Base-by-base conservation (phyloP, 1,140 invertebrate genomes). In the Drosophila busckii region DNA sequence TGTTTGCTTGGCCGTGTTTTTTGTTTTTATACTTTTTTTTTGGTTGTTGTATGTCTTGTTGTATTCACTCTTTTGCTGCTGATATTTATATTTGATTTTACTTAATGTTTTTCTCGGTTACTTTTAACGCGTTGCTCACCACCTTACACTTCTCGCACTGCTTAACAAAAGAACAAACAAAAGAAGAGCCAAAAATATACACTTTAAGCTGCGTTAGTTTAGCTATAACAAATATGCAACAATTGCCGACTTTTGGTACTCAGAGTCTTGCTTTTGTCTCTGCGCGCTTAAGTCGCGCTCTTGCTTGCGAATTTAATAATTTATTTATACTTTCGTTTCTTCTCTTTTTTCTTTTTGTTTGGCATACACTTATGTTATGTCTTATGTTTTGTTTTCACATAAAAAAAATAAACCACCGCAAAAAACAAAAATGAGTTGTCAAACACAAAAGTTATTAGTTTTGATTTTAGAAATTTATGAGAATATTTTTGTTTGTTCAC, bases 81-180 rank as follows among this genome's bases (percentile, higher is more conserved):
- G n/a, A n/a, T 42, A 16, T 54, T 44, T 50, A 20, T 44, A 22
- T 55, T 32, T 49, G 20, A 17, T 28, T 22, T 49, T 46, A 17
- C 7, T 34, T 34, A 3, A 4, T 23, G 28, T 17, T 31, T 12
- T 15, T 17, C 13, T 52, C 37, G 48, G 42, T 52, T 52, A 52
- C 48, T 52, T 41, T 29, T 6, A 31, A 52, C 46, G 32, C 46
- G 46, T 20, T 15, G 49, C 38, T 70, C 46, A 44, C 32, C 68
- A 49, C 63, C 48, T 73, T 73, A 69, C 64, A 69, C 63, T 49
- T 35, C 61, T 63, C 59, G 40, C 70, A 75, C 70, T 75, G 58
- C 58, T 20, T 7, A 10, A 13, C 32, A 22, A 12, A n/a, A 10
- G 19, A 29, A 37, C 13, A 13, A 13, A 22, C 9, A 48, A 41